A percentile compares a stretch with the other conserved stretches of the same genome.
Conservation (phyloP, 2,888 invertebrate species). For the Dioctria rufipes region DNA sequence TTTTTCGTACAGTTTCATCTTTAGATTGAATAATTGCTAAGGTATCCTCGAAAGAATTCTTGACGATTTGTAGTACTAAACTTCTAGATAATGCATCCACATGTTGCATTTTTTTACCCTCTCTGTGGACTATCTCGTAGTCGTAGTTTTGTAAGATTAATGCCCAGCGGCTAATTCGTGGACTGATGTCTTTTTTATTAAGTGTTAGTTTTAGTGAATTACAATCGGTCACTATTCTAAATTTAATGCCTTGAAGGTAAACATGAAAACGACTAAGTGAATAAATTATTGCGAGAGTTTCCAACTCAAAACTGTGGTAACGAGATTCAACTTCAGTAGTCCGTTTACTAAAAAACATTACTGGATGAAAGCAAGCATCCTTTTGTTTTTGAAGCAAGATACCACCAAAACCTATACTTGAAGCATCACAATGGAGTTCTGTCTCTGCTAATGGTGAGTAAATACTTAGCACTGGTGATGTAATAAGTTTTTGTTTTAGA, state of each 20-base stretch:
- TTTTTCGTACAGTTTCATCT: conserved; percentile 45
- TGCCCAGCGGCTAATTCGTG: conserved; percentile 65
- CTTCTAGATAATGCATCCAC: conserved; percentile 64
- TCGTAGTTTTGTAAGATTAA: conserved; percentile 64
- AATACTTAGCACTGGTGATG: conserved; percentile 61
- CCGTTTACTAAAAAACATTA: conserved; percentile 62
- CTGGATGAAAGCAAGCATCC: conserved; percentile 61
- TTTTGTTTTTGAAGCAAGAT: conserved; percentile 61
- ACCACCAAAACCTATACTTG: conserved; percentile 62
- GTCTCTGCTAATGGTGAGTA: conserved; percentile 60
- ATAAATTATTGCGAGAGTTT: conserved; percentile 64
- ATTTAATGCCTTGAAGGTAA: conserved; percentile 62
- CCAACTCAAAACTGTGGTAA: conserved; percentile 65
- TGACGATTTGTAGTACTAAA: conserved; percentile 59
- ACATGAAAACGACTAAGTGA: conserved; percentile 62
- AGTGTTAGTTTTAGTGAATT: conserved; percentile 63
- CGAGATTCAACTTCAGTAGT: conserved; percentile 61
- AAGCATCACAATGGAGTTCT: conserved; percentile 64
- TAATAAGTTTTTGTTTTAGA: conserved; percentile 49
- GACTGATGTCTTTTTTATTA: conserved; percentile 62
- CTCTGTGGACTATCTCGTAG: conserved; percentile 64
- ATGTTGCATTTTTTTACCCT: conserved; percentile 65
- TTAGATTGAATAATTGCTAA: no score
- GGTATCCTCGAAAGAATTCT: conserved; percentile 40
- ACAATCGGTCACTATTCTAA: conserved; percentile 64